Evolutionary conservation across 2,797 vertebrate species (phyloP).

Genomic region (Oryzias dopingdopingensis): DNA sequence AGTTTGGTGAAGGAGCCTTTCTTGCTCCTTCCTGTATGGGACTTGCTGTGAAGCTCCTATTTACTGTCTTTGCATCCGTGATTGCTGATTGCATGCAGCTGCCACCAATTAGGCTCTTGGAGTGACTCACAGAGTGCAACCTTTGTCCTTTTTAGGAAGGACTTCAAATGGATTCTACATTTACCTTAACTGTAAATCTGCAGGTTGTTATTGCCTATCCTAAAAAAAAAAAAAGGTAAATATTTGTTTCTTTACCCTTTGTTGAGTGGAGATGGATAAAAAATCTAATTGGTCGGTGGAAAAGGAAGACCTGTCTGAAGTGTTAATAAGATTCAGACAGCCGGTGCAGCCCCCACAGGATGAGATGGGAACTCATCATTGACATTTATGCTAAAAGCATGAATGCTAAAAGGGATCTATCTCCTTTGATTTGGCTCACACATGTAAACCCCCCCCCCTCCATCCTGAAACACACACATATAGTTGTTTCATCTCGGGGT

Average conservation of each 20-base stretch:
- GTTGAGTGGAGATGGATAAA: conserved; percentile 25
- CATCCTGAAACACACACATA: conserved; percentile 9
- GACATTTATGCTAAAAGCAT: conserved; percentile 62
- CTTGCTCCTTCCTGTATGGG: conserved; percentile 27
- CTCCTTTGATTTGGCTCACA: conserved; percentile 57
- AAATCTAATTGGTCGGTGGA: conserved; percentile 22
- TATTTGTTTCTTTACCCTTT: conserved; percentile 29
- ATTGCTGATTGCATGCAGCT: conserved; percentile 71
- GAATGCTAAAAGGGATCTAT: conserved; percentile 19
- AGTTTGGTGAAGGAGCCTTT: conserved; percentile 38
- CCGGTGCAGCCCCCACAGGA: conserved; percentile 28
- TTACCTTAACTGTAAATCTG: not conserved
- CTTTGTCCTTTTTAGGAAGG: not conserved
- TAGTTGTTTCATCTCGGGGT: conserved; percentile 19
- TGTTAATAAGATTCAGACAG: conserved; percentile 51
- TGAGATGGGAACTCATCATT: conserved; percentile 43
- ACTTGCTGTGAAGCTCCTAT: conserved; percentile 44
- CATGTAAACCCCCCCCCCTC: not conserved
- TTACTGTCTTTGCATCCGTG: conserved; percentile 51
- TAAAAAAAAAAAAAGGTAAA: not conserved
- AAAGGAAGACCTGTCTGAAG: conserved; percentile 35
- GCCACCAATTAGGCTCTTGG: conserved; percentile 55
- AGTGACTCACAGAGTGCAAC: conserved; percentile 26
- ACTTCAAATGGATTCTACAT: conserved; percentile 5
- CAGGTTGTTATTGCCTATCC: conserved; percentile 1